Evolutionary conservation across 1,140 invertebrate species (phyloP).

Genomic region (Proales similis): DNA sequence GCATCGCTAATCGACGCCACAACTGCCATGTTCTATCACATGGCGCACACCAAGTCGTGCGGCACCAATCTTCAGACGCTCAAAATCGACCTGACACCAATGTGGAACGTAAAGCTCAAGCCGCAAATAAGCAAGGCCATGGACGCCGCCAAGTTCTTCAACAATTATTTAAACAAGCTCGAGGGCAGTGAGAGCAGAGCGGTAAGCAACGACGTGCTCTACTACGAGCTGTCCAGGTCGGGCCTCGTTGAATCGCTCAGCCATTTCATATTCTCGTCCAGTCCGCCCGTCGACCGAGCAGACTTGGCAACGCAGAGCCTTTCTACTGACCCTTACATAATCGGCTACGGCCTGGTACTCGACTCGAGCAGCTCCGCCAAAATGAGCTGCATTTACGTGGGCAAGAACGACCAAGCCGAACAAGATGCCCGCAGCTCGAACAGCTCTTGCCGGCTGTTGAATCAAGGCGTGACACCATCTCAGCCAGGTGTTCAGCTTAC

Average conservation of each 20-base stretch:
- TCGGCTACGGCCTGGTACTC: too few relatives aligned
- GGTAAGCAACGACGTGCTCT: not conserved
- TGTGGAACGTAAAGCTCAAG: constrained; percentile 11
- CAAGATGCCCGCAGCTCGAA: too few relatives aligned
- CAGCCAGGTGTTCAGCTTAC: too few relatives aligned
- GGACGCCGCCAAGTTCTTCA: constrained; percentile 1
- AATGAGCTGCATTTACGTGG: too few relatives aligned
- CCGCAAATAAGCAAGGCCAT: constrained; percentile 1
- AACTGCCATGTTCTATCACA: constrained; percentile 15
- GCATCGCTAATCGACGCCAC: constrained; percentile 8
- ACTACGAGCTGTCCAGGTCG: too few relatives aligned
- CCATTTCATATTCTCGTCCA: too few relatives aligned
- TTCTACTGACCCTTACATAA: constrained; percentile 1
- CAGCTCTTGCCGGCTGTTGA: too few relatives aligned
- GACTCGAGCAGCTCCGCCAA: too few relatives aligned
- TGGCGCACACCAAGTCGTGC: constrained; percentile 8
- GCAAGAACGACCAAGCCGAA: too few relatives aligned
- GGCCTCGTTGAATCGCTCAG: too few relatives aligned
- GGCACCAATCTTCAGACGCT: constrained; percentile 23
- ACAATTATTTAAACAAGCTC: constrained; percentile 2
- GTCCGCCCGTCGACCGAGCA: constrained; percentile 6
- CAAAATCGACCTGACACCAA: constrained; percentile 1
- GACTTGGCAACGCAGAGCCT: not conserved
- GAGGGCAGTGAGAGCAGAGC: not conserved
- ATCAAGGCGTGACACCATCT: too few relatives aligned